Percentiles rank a stretch among this genome's conserved stretches.
Conservation (phyloP, 2,888 invertebrate species). For the Parnassius mnemosyne region DNA sequence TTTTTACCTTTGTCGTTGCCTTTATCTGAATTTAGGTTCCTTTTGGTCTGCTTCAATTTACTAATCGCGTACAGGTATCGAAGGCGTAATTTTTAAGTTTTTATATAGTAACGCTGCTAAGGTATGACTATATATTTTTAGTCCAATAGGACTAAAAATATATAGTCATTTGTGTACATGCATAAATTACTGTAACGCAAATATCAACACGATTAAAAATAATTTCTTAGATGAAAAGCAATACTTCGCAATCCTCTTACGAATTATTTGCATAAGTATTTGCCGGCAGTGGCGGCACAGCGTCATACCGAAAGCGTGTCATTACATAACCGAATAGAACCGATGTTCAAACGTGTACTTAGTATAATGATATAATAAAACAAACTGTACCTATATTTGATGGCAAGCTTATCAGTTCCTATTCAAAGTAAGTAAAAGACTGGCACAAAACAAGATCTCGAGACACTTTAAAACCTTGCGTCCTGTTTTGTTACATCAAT, state of each 20-base stretch:
- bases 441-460: too few relatives aligned
- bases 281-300: conserved; percentile 2
- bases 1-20: conserved; percentile 28
- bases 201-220: conserved; percentile 4
- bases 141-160: conserved; percentile 3
- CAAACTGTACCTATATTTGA: conserved; percentile 8
- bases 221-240: conserved; percentile 10
- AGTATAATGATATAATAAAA: background rate
- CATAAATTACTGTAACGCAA: conserved; percentile 5
- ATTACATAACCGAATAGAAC: conserved; percentile 19
- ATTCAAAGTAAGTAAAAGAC: background rate
- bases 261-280: conserved; percentile 22
- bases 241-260: conserved; percentile 8
- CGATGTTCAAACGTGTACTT: conserved; percentile 6
- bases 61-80: background rate
- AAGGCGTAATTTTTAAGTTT: background rate
- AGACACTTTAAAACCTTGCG: too few relatives aligned
- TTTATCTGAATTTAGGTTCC: conserved; percentile 9
- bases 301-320: conserved; percentile 7
- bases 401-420: background rate
- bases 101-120: conserved; percentile 27
- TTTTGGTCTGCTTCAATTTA: background rate
- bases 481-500: too few relatives aligned
- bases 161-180: conserved; percentile 7
- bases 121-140: too few relatives aligned